Conservation (phyloP, 2,888 invertebrate genomes). For the Pardosa pseudoannulata region DNA sequence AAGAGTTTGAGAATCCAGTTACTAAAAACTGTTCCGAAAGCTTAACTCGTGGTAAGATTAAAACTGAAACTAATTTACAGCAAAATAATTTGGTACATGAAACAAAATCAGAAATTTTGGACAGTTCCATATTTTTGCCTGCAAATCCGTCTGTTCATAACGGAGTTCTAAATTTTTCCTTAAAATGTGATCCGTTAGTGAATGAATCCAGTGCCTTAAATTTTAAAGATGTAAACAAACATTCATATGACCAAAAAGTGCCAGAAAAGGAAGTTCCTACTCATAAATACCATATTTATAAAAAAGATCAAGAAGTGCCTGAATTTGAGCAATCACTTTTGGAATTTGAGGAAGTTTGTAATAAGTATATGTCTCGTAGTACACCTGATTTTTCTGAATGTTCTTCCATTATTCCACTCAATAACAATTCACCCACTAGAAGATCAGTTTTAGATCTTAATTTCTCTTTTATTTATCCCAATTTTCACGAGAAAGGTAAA, state of each 20-base stretch:
- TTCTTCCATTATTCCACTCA: not conserved
- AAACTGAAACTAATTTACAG: no score
- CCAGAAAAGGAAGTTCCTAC: not conserved
- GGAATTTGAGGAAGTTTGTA: not conserved
- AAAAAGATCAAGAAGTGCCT: not conserved
- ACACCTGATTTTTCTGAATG: not conserved
- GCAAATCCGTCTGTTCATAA: no score
- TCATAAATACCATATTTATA: not conserved
- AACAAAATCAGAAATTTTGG: no score
- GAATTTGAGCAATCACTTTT: not conserved
- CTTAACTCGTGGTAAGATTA: no score
- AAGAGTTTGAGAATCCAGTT: no score
- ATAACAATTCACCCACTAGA: not conserved
- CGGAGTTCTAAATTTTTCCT: no score
- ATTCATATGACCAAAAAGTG: not conserved
- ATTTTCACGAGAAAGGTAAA: not conserved
- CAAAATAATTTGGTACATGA: no score
- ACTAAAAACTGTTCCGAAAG: no score
- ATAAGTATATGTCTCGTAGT: not conserved
- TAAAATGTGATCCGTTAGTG: not conserved
- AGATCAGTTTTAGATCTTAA: slow-evolving; percentile 5
- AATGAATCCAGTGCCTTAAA: not conserved
- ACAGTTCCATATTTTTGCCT: no score
- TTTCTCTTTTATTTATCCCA: not conserved
- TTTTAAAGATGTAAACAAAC: not conserved